phyloP scores from a whole-genome alignment of 2,888 invertebrate genomes.

The Desoria tigrina region DNA sequence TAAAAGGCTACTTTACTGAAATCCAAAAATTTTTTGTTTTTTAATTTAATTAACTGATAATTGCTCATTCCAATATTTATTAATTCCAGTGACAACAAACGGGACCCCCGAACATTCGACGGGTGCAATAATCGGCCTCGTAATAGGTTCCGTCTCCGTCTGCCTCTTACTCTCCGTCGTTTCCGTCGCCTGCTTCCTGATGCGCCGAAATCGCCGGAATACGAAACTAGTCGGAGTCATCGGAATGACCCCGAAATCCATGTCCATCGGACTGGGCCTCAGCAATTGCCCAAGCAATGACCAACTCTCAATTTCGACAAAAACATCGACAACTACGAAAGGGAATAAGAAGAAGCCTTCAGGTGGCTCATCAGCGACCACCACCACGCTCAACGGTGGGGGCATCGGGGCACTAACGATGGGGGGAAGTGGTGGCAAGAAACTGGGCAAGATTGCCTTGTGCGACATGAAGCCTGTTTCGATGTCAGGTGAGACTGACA shows the following conservation, averaged over 20 bases:
- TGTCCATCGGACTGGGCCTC: slow-evolving; percentile 48
- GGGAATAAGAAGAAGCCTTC: slow-evolving; percentile 27
- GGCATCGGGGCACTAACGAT: no score
- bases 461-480: slow-evolving; percentile 53
- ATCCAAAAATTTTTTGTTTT: no score
- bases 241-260: slow-evolving; percentile 53
- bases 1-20: no score
- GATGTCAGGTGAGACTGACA: slow-evolving; percentile 50
- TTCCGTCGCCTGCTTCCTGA: slow-evolving; percentile 67
- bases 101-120: slow-evolving; percentile 13
- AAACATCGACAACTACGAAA: slow-evolving; percentile 20
- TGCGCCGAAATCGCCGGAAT: slow-evolving; percentile 66
- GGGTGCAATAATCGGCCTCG: slow-evolving; percentile 64
- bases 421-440: slow-evolving; percentile 22
- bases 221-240: slow-evolving; percentile 59
- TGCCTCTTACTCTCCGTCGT: slow-evolving; percentile 65
- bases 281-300: slow-evolving; percentile 35
- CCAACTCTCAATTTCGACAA: slow-evolving; percentile 35
- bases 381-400: neutral
- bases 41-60: no score
- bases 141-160: slow-evolving; percentile 69
- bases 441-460: slow-evolving; percentile 50
- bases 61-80: no score
- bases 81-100: neutral
- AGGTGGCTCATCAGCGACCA: slow-evolving; percentile 22